Percentiles rank a stretch among this genome's conserved stretches.
phyloP scores from a whole-genome alignment of 2,113 vertebrate genomes.

The Phyllopteryx taeniolatus region DNA sequence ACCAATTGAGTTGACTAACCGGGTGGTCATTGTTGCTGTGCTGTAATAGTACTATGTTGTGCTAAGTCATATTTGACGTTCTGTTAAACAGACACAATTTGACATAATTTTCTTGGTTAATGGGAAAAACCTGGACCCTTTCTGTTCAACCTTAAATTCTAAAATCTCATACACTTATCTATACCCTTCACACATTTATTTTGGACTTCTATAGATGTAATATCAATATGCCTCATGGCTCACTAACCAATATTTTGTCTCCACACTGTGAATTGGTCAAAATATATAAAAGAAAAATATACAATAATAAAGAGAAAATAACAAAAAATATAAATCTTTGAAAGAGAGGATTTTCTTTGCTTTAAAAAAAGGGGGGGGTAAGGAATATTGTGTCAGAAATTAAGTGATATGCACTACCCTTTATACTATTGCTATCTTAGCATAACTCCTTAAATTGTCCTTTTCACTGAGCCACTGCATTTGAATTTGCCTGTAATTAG shows the following conservation, averaged over 20 bases:
- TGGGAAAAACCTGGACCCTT: background rate
- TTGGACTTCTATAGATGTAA: background rate
- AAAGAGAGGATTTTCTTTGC: constrained; percentile 1
- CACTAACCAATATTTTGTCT: background rate
- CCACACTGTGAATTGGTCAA: constrained; percentile 1
- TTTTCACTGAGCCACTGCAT: constrained; percentile 21
- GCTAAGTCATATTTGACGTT: constrained; percentile 11
- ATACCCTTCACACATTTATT: background rate
- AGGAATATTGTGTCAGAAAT: background rate
- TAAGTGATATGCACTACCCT: constrained; percentile 14
- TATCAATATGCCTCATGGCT: background rate
- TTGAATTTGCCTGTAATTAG: constrained; percentile 2
- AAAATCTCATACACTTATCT: background rate
- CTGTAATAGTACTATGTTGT: background rate
- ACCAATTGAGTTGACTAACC: constrained; percentile 43
- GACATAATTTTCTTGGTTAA: background rate
- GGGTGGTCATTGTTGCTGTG: constrained; percentile 9
- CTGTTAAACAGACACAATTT: background rate
- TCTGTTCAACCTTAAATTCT: background rate
- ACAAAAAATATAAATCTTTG: too few species aligned
- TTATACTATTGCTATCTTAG: constrained; percentile 24
- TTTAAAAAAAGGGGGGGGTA: background rate
- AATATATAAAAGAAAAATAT: background rate
- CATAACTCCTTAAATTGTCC: constrained; percentile 29
- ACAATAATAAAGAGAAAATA: too few species aligned